Base-by-base conservation (phyloP, 2,888 invertebrate genomes). In the Lamellibrachia satsuma region DNA sequence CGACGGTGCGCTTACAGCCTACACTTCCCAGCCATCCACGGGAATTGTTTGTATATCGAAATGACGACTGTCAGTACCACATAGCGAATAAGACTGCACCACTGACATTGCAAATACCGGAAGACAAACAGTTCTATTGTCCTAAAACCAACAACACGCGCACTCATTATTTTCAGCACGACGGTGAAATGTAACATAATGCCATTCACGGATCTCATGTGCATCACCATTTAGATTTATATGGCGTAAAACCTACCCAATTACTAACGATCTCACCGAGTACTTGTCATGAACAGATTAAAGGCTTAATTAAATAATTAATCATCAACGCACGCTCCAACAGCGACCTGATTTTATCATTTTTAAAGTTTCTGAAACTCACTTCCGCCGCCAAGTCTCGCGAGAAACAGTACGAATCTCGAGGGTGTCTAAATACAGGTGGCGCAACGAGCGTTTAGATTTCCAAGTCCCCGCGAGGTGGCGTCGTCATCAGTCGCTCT, bases 331-430 rank as follows among this genome's bases (percentile, higher is more conserved):
- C n/a, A 22, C 75, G 15, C 75, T 75, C 75, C 75, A 75, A 15
- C 75, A 75, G 22, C 75, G 75, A 22, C 75, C 75, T 75, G 75
- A 75, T 75, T 75, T 75, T 75, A 75, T 75, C 75, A 75, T 75
- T 75, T 75, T 75, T 75, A 75, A 75, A 75, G 75, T 75, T 75
- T 75, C 75, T 75, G 75, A 75, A 75, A 75, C 75, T 22, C 75
- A 75, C 75, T 75, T 75, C 75, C 75, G 75, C 75, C 75, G 75
- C 22, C 3, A 75, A 75, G 75, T 75, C 75, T 75, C 75, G 75
- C 75, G 75, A 75, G 75, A 75, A n/a, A 6, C 75, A 75, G 75
- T 22, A 22, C 75, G 75, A n/a, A 75, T 22, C 75, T 75, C 75
- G 15, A 39, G 39, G 39, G 39, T 39, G 39, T 11, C 75, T 6